Evolutionary conservation across 2,797 vertebrate species (phyloP).

Genomic region (Scolopax rusticola): DNA sequence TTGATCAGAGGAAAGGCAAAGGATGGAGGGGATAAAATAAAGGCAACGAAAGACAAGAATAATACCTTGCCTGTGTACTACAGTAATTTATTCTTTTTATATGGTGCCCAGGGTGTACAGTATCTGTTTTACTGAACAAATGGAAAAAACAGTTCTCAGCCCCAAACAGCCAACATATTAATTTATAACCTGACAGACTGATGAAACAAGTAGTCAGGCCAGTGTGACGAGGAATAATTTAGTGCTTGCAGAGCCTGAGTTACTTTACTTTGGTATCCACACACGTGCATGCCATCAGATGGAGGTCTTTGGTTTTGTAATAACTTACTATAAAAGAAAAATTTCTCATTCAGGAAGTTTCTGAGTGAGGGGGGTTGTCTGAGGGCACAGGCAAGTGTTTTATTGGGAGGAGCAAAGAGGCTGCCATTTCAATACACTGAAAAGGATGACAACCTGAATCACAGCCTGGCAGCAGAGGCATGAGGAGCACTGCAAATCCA

Average conservation of each 20-base stretch:
- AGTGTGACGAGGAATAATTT: background rate
- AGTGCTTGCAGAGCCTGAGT: background rate
- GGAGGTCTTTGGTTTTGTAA: background rate
- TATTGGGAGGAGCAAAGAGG: background rate
- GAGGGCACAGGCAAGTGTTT: background rate
- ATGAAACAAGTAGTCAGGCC: slow-evolving; percentile 5
- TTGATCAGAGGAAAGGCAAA: slow-evolving; percentile 53
- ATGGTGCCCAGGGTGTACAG: background rate
- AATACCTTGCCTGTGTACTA: background rate
- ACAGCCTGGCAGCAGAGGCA: background rate
- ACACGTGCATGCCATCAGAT: background rate
- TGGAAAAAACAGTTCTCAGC: slow-evolving; percentile 28
- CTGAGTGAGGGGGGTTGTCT: background rate
- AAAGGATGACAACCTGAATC: background rate
- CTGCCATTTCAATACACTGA: background rate
- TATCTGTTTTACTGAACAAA: slow-evolving; percentile 46
- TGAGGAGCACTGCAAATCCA: background rate
- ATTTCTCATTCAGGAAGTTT: background rate
- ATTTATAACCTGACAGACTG: slow-evolving; percentile 38
- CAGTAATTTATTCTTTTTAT: slow-evolving; percentile 47
- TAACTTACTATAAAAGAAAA: background rate
- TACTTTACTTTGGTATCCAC: background rate
- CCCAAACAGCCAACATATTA: slow-evolving; percentile 32
- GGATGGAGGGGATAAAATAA: slow-evolving; percentile 25
- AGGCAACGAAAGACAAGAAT: slow-evolving; percentile 14